These are phyloP conservation scores for Myotis vivesi DNA, from an alignment of 2,797 vertebrate species.

Conservation along the genomic window DNA sequence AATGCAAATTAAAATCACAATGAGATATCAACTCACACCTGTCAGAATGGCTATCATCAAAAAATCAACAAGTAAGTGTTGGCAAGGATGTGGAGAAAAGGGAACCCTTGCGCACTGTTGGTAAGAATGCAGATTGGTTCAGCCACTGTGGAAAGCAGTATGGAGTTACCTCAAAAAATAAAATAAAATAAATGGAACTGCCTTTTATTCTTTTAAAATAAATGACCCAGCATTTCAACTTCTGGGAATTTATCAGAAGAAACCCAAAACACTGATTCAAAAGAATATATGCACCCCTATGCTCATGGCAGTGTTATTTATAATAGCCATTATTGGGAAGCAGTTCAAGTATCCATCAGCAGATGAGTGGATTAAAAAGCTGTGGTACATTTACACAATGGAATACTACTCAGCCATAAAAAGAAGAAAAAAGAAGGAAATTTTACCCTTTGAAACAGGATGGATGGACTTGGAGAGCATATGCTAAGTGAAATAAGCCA, in stretches of 20 bases:
- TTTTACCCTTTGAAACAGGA: not conserved
- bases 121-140: not conserved
- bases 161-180: not conserved
- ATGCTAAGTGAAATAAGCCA: not conserved
- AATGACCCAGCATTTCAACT: not conserved
- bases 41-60: not conserved
- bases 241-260: not conserved
- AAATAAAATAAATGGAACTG: not conserved
- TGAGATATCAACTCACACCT: not conserved
- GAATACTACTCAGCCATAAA: too few relatives aligned
- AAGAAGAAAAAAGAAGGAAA: too few relatives aligned
- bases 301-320: too few relatives aligned
- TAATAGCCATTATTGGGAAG: too few relatives aligned
- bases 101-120: not conserved
- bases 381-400: too few relatives aligned
- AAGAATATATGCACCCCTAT: not conserved
- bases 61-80: not conserved
- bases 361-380: not conserved
- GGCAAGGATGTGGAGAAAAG: not conserved
- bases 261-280: not conserved
- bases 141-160: not conserved
- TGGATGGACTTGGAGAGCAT: not conserved
- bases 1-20: not conserved
- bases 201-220: not conserved
- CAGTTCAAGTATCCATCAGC: not conserved